These are phyloP conservation scores for Ceratina calcarata DNA, from an alignment of 1,140 invertebrate genomes.

Conservation along the genomic window DNA sequence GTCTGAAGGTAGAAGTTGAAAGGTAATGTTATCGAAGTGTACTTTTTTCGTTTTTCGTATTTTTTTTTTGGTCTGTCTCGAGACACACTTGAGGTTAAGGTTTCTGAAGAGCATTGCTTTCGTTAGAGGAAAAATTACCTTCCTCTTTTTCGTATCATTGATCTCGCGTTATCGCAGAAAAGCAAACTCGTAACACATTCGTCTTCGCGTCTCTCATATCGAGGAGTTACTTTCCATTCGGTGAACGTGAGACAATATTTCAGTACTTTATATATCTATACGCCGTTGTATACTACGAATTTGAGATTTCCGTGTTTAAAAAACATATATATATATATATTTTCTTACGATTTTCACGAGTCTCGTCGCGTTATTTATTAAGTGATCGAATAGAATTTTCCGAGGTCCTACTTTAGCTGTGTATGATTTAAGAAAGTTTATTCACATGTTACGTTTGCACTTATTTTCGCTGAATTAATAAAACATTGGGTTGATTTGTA, in stretches of 20 bases:
- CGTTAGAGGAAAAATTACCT: no score
- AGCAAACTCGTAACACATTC: neutral
- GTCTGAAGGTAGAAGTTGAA: constrained; percentile 2
- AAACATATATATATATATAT: constrained; percentile 56
- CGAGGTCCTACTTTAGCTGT: constrained; percentile 15
- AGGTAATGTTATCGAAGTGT: constrained; percentile 23
- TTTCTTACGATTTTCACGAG: constrained; percentile 53
- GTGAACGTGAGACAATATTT: neutral
- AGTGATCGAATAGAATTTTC: constrained; percentile 25
- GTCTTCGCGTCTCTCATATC: neutral
- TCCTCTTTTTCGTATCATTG: neutral
- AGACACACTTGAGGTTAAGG: neutral
- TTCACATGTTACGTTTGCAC: constrained; percentile 35
- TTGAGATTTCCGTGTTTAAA: constrained; percentile 41
- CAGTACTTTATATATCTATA: constrained; percentile 11
- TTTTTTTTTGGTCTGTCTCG: constrained; percentile 7
- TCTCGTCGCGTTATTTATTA: constrained; percentile 23
- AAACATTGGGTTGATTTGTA: constrained; percentile 34
- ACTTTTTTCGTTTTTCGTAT: neutral
- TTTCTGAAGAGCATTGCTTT: no score
- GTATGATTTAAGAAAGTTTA: constrained; percentile 33
- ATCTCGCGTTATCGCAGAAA: neutral
- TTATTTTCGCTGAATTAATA: constrained; percentile 22
- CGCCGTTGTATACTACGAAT: neutral
- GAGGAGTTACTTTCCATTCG: neutral